Base-by-base conservation (phyloP, 2,113 vertebrate species). In the Sebastes schlegelii region DNA sequence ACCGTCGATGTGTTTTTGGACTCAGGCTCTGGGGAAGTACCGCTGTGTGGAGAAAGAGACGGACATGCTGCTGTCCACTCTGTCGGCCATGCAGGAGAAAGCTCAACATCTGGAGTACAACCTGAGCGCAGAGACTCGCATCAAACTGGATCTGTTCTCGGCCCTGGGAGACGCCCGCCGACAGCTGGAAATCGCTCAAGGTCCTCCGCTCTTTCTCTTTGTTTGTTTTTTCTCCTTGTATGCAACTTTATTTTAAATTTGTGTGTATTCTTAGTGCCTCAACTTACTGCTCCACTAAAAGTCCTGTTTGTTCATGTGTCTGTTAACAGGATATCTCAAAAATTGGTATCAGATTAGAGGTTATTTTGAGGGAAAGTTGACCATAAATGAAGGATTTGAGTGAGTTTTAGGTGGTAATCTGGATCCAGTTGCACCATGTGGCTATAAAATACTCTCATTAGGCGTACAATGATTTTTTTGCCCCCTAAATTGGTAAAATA, bases 51-150 rank as follows among this genome's bases (percentile, higher is more conserved):
- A 96, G 89, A 94, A 95, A 72, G 96, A 96, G 58, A 94, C 94
- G 4, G 95, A 95, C 58, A 90, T 94, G 83, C 82, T 96, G 91
- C 94, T 96, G 83, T 95, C 94, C 77, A 96, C 95, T 7, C 91
- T 96, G 82, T 94, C 95, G 2, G 93, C 95, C 66, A 91, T 96
- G 90, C 96, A 96, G 91, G 96, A 96, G 63, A 96, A 96, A 68
- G 95, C 95, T 65, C 96, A 96, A 49, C 96, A 96, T 77, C 92
- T 96, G 85, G 95, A 96, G 91, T 96, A 95, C 94, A 96, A 96
- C 89, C 94, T 96, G 90, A 96, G 96, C 23, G 96, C 96, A 0
- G 96, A 96, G 89, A 96, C 96, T 1, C 94, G 96, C 62, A 96
- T 96, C 89, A 96, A 96, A 76, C 94, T 96, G 87, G 96, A 96